A percentile compares a stretch with the other conserved stretches of the same genome.
Evolutionary conservation across 2,113 vertebrate genomes (phyloP).

Genomic region (Sinocyclocheilus grahami): DNA sequence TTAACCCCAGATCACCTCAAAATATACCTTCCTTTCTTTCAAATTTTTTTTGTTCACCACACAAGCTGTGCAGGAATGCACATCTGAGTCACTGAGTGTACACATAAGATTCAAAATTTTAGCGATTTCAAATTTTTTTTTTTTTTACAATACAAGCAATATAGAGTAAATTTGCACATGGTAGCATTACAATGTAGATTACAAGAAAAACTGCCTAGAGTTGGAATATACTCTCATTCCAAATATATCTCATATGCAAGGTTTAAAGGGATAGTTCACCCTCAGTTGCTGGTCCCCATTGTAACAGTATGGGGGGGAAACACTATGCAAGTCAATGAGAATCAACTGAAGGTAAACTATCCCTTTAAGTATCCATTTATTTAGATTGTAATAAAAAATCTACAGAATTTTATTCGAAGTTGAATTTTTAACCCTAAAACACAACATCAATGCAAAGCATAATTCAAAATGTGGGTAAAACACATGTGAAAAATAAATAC

Average conservation of each 20-base stretch:
- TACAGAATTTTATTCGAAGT: background rate
- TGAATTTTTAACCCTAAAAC: background rate
- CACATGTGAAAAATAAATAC: background rate
- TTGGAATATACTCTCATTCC: background rate
- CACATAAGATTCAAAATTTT: background rate
- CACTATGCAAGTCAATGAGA: too few relatives aligned
- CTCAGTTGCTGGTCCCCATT: too few relatives aligned
- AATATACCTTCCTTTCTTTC: background rate
- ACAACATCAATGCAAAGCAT: background rate
- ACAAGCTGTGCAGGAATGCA: background rate
- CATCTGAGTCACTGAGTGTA: background rate
- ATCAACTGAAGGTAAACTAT: too few relatives aligned
- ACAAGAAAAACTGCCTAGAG: background rate
- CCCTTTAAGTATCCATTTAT: too few relatives aligned
- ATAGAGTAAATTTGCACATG: background rate
- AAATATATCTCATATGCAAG: background rate
- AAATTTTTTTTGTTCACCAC: background rate
- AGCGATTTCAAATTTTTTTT: background rate
- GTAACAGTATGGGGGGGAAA: too few relatives aligned
- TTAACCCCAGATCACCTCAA: conserved; percentile 16
- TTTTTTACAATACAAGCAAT: background rate
- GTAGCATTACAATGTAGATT: background rate
- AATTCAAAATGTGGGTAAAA: background rate
- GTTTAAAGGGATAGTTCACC: too few relatives aligned
- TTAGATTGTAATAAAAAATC: too few relatives aligned